A percentile compares a stretch with the other conserved stretches of the same genome.
Evolutionary conservation across 2,888 invertebrate species (phyloP).

Genomic region (Habrosyne pyritoides): DNA sequence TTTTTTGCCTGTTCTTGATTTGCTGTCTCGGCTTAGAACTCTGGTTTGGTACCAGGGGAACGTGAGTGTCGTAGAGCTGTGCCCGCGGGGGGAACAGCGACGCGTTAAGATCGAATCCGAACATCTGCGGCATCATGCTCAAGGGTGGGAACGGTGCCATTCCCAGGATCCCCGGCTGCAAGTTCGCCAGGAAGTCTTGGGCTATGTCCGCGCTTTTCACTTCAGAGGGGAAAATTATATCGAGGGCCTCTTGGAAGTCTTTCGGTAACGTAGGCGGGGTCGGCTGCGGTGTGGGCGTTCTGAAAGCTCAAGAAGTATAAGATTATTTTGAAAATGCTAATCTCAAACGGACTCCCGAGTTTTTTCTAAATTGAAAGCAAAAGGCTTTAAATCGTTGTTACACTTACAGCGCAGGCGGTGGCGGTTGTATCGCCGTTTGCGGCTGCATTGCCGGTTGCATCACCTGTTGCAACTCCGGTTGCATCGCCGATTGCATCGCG

Average conservation of each 20-base stretch:
- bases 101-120: conserved; percentile 66
- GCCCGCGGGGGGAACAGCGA: conserved; percentile 55
- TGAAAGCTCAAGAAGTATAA: background rate
- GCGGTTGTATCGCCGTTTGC: background rate
- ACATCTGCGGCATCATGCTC: conserved; percentile 55
- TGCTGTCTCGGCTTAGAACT: conserved; percentile 35
- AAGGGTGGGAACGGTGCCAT: conserved; percentile 49
- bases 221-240: conserved; percentile 85
- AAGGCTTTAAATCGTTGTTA: background rate
- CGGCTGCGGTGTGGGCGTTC: conserved; percentile 23
- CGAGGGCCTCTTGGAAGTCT: conserved; percentile 86
- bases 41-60: conserved; percentile 62
- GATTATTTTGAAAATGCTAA: too few relatives aligned
- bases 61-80: conserved; percentile 71
- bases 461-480: conserved; percentile 19
- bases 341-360: too few relatives aligned
- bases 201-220: conserved; percentile 44
- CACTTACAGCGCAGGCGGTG: background rate
- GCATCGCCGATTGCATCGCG: conserved; percentile 25
- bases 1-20: conserved; percentile 19
- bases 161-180: conserved; percentile 33
- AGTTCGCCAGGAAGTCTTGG: conserved; percentile 32
- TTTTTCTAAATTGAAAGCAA: too few relatives aligned
- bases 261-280: conserved; percentile 75
- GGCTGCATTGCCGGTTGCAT: background rate